Base-by-base conservation (phyloP, 2,797 vertebrate species). In the Trachurus trachurus region DNA sequence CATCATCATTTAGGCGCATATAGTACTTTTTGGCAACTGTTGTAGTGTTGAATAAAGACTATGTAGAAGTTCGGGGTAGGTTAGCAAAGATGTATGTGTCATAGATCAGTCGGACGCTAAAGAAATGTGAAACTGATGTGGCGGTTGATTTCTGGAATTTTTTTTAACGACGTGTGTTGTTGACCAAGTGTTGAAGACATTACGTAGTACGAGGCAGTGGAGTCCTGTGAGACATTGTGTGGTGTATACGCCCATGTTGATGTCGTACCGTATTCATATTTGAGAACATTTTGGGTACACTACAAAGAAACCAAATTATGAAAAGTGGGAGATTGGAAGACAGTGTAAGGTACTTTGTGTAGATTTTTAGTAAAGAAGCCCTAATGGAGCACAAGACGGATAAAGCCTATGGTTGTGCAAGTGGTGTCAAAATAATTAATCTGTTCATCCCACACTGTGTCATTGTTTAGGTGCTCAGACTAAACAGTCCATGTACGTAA, bases 21-120 rank as follows among this genome's bases (percentile, higher is more conserved):
- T 73, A 88, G 89, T 92, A 92, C 89, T 92, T 72, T 89, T 86
- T 59, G 65, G 78, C 56, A 52, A 72, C 67, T 82, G 81, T 87
- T 76, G 69, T 52, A 59, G 65, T 86, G 81, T 87, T 64, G 22
- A 73, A n/a, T 49, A 67, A 80, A 71, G 72, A 68, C 72, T 56
- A 26, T 13, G 11, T 87, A 86, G 81, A 74, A 21, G 40, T 88
- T 73, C 81, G 78, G 88, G 76, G 71, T 89, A 88, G 87, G 31
- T 53, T 90, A 91, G 81, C 42, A 31, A 78, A 81, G 69, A 61
- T 62, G 76, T 73, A 40, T 71, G 71, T 87, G 80, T 86, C 50
- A 13, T 79, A 62, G 54, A 88, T 81, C 62, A 66, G 34, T 84
- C 31, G 76, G 64, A 63, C 9, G 0, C 73, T 83, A 66, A 80